Percentiles rank a stretch among this genome's conserved stretches.
These are phyloP conservation scores for Microctenopoma stevenorrisi DNA, from an alignment of 2,797 vertebrate genomes.

Conservation along the genomic window DNA sequence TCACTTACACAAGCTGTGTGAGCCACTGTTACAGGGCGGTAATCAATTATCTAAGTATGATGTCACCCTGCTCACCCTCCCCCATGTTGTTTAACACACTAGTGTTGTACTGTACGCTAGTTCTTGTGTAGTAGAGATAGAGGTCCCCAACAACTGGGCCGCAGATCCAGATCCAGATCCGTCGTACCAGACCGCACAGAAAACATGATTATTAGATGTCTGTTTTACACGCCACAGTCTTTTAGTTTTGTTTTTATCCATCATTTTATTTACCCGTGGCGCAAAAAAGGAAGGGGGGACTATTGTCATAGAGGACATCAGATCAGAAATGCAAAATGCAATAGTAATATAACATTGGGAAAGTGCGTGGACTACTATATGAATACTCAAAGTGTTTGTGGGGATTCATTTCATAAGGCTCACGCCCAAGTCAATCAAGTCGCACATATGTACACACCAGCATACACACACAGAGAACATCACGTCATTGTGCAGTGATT, in stretches of 20 bases:
- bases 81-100: conserved; percentile 51
- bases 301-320: conserved; percentile 11
- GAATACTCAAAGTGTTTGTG: neutral
- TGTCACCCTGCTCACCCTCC: conserved; percentile 74
- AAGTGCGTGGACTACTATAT: neutral
- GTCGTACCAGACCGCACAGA: too few relatives aligned
- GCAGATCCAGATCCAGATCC: too few relatives aligned
- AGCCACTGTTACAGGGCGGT: conserved; percentile 65
- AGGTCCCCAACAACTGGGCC: too few relatives aligned
- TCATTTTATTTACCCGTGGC: too few relatives aligned
- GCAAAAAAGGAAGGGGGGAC: too few relatives aligned
- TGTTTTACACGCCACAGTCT: too few relatives aligned
- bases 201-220: too few relatives aligned
- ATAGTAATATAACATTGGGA: neutral
- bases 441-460: conserved; percentile 4
- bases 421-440: conserved; percentile 22
- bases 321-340: conserved; percentile 13
- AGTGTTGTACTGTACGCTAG: conserved; percentile 28
- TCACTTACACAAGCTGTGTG: conserved; percentile 27
- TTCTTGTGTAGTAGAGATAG: conserved; percentile 15
- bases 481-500: conserved; percentile 62
- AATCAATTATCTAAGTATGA: conserved; percentile 80
- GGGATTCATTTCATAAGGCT: neutral
- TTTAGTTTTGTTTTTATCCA: too few relatives aligned
- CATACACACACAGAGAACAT: conserved; percentile 26